Percentiles rank a stretch among this genome's conserved stretches.
phyloP scores from a whole-genome alignment of 2,113 vertebrate genomes.

The Prionailurus viverrinus region DNA sequence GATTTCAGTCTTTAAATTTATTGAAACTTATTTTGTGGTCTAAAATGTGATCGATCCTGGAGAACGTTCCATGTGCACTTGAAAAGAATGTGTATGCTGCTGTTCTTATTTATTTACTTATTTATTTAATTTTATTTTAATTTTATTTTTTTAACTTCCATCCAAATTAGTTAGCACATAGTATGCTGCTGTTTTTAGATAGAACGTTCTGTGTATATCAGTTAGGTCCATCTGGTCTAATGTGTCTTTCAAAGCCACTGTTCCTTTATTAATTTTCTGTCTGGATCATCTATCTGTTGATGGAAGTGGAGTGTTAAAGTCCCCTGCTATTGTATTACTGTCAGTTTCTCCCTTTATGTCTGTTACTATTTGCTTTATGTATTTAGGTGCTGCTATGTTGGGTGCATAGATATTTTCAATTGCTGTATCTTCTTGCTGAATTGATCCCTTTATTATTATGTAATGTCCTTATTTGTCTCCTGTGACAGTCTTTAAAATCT shows the following conservation, averaged over 20 bases:
- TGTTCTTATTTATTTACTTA: background rate
- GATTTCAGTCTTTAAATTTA: background rate
- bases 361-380: background rate
- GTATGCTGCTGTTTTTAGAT: background rate
- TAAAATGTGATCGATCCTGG: background rate
- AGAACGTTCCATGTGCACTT: background rate
- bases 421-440: background rate
- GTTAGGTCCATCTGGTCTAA: background rate
- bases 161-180: no score
- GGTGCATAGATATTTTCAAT: background rate
- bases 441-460: background rate
- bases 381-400: background rate
- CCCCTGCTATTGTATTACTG: background rate
- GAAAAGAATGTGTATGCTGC: background rate
- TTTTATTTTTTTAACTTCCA: no score
- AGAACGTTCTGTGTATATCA: background rate
- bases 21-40: background rate
- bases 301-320: background rate
- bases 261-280: background rate
- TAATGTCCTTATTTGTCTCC: background rate
- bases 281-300: background rate
- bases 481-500: background rate
- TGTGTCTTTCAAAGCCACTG: background rate
- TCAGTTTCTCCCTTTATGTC: background rate
- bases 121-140: no score